These are phyloP conservation scores for Agelastica alni DNA, from an alignment of 2,888 invertebrate species.

Conservation along the genomic window DNA sequence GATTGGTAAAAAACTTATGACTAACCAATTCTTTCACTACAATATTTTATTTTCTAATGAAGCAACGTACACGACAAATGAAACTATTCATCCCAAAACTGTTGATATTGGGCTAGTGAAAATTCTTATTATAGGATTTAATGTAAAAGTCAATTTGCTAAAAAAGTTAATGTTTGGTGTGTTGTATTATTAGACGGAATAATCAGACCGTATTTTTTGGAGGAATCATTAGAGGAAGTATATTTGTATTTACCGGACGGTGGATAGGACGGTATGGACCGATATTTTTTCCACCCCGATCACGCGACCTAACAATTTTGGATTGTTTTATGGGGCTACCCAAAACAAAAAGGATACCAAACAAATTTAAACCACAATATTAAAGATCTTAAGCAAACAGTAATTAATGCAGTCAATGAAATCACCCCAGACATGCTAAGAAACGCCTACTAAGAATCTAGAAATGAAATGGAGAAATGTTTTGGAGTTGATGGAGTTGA, in stretches of 20 bases:
- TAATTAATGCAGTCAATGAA: too few species aligned
- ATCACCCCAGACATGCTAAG: too few species aligned
- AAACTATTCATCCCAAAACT: slow-evolving; percentile 22
- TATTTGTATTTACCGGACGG: background rate
- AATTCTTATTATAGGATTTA: slow-evolving; percentile 22
- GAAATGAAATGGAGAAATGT: too few species aligned
- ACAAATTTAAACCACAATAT: background rate
- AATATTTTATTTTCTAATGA: slow-evolving; percentile 22
- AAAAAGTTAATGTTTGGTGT: slow-evolving; percentile 26
- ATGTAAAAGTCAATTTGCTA: slow-evolving; percentile 22
- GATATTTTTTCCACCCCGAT: too few species aligned
- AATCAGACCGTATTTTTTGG: slow-evolving; percentile 2
- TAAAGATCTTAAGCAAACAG: background rate
- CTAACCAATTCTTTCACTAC: slow-evolving; percentile 1
- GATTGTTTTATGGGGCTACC: background rate
- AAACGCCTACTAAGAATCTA: too few species aligned
- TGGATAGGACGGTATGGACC: too few species aligned
- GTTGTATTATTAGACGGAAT: background rate
- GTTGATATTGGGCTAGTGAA: slow-evolving; percentile 19
- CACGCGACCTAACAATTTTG: background rate
- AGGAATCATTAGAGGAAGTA: background rate
- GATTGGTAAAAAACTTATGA: slow-evolving; percentile 12
- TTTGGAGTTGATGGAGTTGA: too few species aligned
- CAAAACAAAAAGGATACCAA: background rate
- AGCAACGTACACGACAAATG: too few species aligned